Evolutionary conservation across 1,140 invertebrate genomes (phyloP), one percentile per base, ranked within the genome.

Genomic region (Drosophila ficusphila): DNA sequence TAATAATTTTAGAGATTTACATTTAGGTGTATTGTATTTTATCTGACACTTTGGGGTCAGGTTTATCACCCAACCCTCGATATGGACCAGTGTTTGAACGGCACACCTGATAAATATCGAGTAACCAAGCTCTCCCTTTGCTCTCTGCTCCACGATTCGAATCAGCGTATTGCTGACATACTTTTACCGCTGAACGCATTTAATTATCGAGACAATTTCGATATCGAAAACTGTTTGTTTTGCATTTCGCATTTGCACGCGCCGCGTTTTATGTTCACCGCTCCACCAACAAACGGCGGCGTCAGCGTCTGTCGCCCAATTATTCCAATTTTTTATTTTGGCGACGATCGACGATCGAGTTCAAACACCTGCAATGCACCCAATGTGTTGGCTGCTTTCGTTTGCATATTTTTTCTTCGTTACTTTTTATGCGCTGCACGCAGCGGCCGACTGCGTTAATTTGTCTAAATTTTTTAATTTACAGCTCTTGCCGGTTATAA

Each of bases 331-430:
- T 56, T 33, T 51, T 12, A 1, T n/a, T 44, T 46, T 47, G 74
- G 52, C 64, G 67, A 68, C 61, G 34, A 51, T 51, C 60, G 62
- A 21, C 81, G 79, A 88, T 88, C 79, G 82, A 86, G 81, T 86
- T 86, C 81, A 86, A 86, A 86, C 81, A 86, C 81, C 81, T 86
- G 81, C 81, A 86, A 64, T 86, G 81, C 73, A 86, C 82, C 71
- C 73, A 65, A 39, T 49, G 27, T 34, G 33, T 16, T 14, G 31
- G 48, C 19, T 48, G 74, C 67, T 85, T 85, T 72, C 76, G 62
- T 73, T 85, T 68, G 81, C 82, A 81, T 70, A 79, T 79, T 75
- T 54, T 56, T 65, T 56, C 67, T 79, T 75, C 27, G 27, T 9
- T 21, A 18, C 8, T 21, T 23, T 57, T 49, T 33, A 76, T 61